Conservation (phyloP, 2,113 vertebrate genomes). For the Alectura lathami region DNA sequence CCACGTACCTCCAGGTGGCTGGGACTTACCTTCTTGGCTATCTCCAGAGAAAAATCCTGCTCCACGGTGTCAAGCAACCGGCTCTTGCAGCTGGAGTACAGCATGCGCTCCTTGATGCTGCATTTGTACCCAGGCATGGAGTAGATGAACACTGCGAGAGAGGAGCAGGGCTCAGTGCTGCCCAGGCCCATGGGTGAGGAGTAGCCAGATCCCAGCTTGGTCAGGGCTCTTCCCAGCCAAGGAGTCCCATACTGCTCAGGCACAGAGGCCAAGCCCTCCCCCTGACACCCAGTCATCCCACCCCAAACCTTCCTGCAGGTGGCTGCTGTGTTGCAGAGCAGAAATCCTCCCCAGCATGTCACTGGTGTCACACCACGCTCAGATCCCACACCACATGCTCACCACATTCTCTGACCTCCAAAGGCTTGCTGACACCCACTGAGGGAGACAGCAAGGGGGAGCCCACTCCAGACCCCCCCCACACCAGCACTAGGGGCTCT, state of each 20-base stretch:
- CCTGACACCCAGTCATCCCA: background rate
- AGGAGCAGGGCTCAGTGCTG: background rate
- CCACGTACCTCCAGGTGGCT: background rate
- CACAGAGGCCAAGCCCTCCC: background rate
- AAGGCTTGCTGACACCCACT: background rate
- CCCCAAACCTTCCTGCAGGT: too few species aligned
- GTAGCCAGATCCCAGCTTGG: background rate
- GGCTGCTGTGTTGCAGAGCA: too few species aligned
- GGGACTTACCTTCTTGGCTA: conserved; percentile 89
- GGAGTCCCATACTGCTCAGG: background rate
- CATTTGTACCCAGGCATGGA: conserved; percentile 99
- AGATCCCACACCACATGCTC: background rate
- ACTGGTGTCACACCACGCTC: background rate
- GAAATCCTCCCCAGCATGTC: background rate
- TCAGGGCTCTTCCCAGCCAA: rapidly evolving
- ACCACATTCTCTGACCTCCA: background rate
- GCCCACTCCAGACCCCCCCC: background rate
- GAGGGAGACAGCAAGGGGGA: rapidly evolving
- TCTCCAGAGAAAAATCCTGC: conserved; percentile 91
- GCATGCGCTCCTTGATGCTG: conserved; percentile 96
- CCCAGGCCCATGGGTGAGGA: rapidly evolving
- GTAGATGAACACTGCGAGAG: conserved; percentile 93
- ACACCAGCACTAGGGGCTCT: background rate
- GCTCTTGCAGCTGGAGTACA: conserved; percentile 99
- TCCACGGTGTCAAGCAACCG: conserved; percentile 92